A percentile compares a stretch with the other conserved stretches of the same genome.
Conservation (phyloP, 2,888 invertebrate species). For the Ormyrus nitidulus region DNA sequence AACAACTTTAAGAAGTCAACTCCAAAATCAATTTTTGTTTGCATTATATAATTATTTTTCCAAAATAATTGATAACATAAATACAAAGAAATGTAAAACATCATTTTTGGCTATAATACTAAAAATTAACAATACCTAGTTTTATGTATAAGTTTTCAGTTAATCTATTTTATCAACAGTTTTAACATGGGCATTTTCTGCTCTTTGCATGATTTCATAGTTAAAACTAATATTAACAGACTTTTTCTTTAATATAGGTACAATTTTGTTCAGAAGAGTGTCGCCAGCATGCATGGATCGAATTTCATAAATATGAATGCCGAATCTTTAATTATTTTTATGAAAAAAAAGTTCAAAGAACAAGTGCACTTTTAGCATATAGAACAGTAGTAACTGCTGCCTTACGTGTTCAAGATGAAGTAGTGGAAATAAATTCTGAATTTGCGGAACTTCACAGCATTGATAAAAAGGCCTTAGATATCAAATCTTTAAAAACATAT, state of each 20-base stretch:
- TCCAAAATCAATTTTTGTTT: no score
- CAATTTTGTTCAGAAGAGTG: conserved; percentile 73
- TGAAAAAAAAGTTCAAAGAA: conserved; percentile 57
- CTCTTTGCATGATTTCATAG: no score
- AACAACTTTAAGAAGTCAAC: no score
- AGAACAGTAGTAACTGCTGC: conserved; percentile 66
- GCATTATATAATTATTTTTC: no score
- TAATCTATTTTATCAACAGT: no score
- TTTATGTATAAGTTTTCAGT: no score
- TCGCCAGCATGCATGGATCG: conserved; percentile 67
- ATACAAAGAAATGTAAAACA: no score
- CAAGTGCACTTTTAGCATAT: conserved; percentile 66
- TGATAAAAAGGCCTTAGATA: conserved; percentile 35
- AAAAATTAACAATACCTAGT: no score
- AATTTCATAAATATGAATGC: conserved; percentile 74
- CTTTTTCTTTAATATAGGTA: conserved; percentile 65
- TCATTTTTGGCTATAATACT: no score
- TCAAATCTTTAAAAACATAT: conserved; percentile 57
- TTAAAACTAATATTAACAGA: background rate
- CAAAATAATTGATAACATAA: no score
- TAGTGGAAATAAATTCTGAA: conserved; percentile 35
- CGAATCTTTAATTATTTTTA: conserved; percentile 68
- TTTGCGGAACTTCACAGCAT: conserved; percentile 41
- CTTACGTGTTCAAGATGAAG: conserved; percentile 34
- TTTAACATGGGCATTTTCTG: no score